Evolutionary conservation across 2,888 invertebrate genomes (phyloP).

Genomic region (Rotaria magnacalcarata): DNA sequence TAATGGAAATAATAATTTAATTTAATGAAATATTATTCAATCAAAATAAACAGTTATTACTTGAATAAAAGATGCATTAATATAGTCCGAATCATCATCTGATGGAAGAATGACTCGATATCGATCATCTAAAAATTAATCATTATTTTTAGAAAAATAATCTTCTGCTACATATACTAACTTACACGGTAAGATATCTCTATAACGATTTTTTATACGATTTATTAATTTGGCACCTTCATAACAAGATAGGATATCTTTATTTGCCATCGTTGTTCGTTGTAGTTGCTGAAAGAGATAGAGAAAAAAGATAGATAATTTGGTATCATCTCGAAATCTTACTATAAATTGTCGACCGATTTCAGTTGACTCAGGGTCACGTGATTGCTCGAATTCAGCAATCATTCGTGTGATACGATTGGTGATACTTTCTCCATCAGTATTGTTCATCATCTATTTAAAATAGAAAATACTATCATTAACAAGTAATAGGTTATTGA

Average conservation of each 20-base stretch:
- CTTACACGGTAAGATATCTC: slow-evolving; percentile 45
- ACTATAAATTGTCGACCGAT: neutral
- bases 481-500: no score
- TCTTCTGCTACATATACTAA: neutral
- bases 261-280: neutral
- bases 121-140: slow-evolving; percentile 39
- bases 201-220: slow-evolving; percentile 41
- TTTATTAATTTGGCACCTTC: slow-evolving; percentile 43
- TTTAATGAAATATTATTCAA: no score
- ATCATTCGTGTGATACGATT: neutral
- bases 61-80: neutral
- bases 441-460: neutral
- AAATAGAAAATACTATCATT: neutral
- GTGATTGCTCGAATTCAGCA: slow-evolving; percentile 7
- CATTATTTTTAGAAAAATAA: no score
- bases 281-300: neutral
- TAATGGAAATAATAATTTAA: neutral
- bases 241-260: neutral
- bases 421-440: neutral
- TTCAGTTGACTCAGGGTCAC: neutral
- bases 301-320: neutral
- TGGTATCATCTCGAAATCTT: neutral
- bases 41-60: neutral
- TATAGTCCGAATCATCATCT: slow-evolving; percentile 4
- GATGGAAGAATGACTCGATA: slow-evolving; percentile 36